A percentile compares a stretch with the other conserved stretches of the same genome.
Conservation (phyloP, 2,888 invertebrate genomes). For the Himalopsyche kuldschensis region DNA sequence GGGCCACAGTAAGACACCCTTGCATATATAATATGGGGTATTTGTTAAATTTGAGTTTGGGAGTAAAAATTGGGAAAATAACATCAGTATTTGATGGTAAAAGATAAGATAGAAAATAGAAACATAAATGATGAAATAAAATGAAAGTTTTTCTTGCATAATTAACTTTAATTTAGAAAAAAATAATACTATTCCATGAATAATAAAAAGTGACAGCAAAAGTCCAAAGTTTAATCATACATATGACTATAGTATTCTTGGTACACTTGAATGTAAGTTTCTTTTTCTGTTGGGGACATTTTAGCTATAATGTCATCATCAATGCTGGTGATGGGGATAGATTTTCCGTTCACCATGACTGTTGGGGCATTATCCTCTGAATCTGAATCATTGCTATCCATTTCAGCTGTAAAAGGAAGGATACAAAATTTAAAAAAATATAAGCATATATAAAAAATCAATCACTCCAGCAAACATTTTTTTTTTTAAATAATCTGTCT, state of each 20-base stretch:
- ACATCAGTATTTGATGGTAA: too few relatives aligned
- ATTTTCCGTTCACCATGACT: constrained; percentile 77
- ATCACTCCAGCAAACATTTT: too few relatives aligned
- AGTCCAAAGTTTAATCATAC: constrained; percentile 63
- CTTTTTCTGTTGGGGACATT: constrained; percentile 92
- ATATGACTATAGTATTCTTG: constrained; percentile 92
- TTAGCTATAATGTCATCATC: constrained; percentile 83
- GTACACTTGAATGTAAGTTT: constrained; percentile 90
- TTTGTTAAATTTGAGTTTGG: too few relatives aligned
- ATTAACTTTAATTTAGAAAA: neutral
- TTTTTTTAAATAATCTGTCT: too few relatives aligned
- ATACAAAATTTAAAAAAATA: neutral
- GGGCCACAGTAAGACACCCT: too few relatives aligned
- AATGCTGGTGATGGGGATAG: constrained; percentile 80
- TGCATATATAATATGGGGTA: too few relatives aligned
- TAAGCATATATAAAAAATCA: too few relatives aligned
- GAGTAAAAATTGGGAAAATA: too few relatives aligned
- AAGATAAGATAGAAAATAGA: too few relatives aligned
- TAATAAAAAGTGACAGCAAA: neutral
- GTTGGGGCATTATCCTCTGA: constrained; percentile 79
- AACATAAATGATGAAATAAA: neutral
- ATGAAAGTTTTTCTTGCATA: neutral
- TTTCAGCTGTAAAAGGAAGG: constrained; percentile 59
- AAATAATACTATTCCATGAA: neutral
- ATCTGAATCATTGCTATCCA: constrained; percentile 75